These are phyloP conservation scores for Holothuria leucospilota DNA, from an alignment of 53 echinoderm and acorn worm species.

Conservation along the genomic window DNA sequence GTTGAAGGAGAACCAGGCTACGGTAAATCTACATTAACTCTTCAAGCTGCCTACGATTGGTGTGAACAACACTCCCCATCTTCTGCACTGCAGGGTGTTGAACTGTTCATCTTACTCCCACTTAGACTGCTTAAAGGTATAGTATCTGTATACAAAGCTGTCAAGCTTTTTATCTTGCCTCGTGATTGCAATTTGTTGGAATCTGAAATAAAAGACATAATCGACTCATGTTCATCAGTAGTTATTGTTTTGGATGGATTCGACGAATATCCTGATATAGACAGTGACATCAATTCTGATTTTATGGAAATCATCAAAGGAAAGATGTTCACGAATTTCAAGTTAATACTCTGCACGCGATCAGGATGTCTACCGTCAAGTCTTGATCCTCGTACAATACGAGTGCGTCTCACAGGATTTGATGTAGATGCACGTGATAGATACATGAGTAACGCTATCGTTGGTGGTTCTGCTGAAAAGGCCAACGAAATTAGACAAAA, in stretches of 20 bases:
- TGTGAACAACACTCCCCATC: no score
- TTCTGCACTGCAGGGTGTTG: background rate
- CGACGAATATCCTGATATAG: slow-evolving; percentile 11
- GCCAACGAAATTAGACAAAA: background rate
- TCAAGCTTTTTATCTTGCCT: background rate
- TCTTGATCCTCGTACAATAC: background rate
- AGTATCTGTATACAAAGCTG: background rate
- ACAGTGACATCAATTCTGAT: background rate
- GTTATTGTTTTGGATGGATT: slow-evolving; percentile 15
- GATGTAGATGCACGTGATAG: background rate
- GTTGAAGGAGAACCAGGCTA: no score
- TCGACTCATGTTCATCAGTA: background rate
- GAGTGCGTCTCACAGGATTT: slow-evolving; percentile 9
- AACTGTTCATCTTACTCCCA: background rate
- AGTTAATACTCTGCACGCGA: background rate
- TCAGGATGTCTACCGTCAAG: background rate
- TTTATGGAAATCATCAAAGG: background rate
- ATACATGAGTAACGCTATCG: background rate
- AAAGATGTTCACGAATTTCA: slow-evolving; percentile 9
- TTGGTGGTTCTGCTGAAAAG: background rate
- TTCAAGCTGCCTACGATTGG: no score
- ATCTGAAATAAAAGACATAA: background rate
- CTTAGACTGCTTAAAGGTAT: background rate
- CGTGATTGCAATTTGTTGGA: background rate
- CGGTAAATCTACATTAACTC: no score